These are phyloP conservation scores for Limnephilus lunatus DNA, from an alignment of 2,888 invertebrate genomes.

Conservation along the genomic window DNA sequence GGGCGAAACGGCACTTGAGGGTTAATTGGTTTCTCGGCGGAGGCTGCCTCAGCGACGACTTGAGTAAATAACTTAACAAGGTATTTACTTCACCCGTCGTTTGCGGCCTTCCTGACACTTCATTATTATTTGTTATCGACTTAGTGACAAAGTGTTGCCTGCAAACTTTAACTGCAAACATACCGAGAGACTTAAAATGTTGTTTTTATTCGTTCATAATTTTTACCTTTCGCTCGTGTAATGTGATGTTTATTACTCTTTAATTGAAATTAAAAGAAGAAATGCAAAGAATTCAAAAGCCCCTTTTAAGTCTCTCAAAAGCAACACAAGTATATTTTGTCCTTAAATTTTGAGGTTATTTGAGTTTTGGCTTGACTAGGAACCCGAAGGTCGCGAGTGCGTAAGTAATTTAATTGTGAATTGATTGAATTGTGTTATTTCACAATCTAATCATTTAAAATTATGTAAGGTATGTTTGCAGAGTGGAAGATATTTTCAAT, in stretches of 20 bases:
- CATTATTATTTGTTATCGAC: constrained; percentile 48
- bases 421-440: too few relatives aligned
- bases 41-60: constrained; percentile 29
- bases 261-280: neutral
- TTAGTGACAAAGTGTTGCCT: constrained; percentile 32
- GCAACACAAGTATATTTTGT: too few relatives aligned
- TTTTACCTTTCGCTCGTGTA: neutral
- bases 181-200: neutral
- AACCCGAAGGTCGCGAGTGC: too few relatives aligned
- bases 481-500: too few relatives aligned
- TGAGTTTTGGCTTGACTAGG: too few relatives aligned
- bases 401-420: too few relatives aligned
- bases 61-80: constrained; percentile 45
- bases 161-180: constrained; percentile 11
- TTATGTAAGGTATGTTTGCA: too few relatives aligned
- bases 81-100: constrained; percentile 35
- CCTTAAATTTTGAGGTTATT: too few relatives aligned
- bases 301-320: too few relatives aligned
- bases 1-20: constrained; percentile 41
- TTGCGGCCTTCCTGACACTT: constrained; percentile 35
- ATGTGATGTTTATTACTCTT: neutral
- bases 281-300: neutral
- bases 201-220: neutral
- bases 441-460: too few relatives aligned
- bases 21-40: constrained; percentile 55